A percentile compares a stretch with the other conserved stretches of the same genome.
Conservation (phyloP, 2,113 vertebrate species). For the Siniperca knerii region DNA sequence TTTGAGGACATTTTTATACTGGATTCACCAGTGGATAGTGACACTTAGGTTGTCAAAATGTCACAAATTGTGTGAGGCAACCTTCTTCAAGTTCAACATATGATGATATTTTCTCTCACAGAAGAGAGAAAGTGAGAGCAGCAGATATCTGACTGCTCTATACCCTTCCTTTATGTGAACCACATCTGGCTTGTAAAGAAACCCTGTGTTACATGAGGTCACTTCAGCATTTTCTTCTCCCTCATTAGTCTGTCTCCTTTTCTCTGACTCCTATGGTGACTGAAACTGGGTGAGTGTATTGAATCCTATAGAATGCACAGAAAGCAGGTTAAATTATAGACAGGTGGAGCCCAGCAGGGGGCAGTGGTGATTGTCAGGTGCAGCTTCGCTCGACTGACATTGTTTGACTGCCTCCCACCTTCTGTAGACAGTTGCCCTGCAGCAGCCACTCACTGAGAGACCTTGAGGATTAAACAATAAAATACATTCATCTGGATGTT, state of each 20-base stretch:
- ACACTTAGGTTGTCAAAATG: not conserved
- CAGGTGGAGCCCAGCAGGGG: conserved; percentile 76
- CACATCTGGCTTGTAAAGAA: conserved; percentile 38
- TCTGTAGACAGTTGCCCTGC: not conserved
- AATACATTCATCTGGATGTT: not conserved
- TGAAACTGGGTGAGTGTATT: not conserved
- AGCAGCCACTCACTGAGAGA: conserved; percentile 30
- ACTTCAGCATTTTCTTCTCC: conserved; percentile 18
- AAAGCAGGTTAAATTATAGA: conserved; percentile 2
- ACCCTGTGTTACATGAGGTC: conserved; percentile 17
- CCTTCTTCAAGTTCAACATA: not conserved
- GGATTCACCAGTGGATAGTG: not conserved
- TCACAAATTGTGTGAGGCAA: not conserved
- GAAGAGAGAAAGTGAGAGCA: not conserved
- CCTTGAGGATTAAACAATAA: conserved; percentile 40
- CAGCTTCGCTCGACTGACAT: conserved; percentile 1
- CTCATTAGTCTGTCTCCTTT: conserved; percentile 38
- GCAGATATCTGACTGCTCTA: not conserved
- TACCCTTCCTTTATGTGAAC: conserved; percentile 19
- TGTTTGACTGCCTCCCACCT: conserved; percentile 11
- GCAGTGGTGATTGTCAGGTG: conserved; percentile 79
- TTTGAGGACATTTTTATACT: not conserved
- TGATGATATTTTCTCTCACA: not conserved
- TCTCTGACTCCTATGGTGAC: not conserved
- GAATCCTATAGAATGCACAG: not conserved